phyloP scores from a whole-genome alignment of 2,113 vertebrate species.

The Taxidea taxus region DNA sequence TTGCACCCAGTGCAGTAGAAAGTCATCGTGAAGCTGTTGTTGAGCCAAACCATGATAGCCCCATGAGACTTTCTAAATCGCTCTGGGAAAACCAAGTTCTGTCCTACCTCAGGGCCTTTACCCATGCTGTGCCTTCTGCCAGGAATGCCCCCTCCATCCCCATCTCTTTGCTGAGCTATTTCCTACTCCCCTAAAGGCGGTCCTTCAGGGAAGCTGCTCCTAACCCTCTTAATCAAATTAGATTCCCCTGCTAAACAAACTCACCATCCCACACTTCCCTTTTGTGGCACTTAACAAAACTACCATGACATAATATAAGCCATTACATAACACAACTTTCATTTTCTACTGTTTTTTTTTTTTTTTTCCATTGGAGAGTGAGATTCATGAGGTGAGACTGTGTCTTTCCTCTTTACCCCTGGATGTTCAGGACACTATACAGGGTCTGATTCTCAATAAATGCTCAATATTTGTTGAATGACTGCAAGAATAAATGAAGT shows the following conservation, averaged over 20 bases:
- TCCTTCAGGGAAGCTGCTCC: neutral
- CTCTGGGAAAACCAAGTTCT: neutral
- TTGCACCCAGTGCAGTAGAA: neutral
- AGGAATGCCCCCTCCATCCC: neutral
- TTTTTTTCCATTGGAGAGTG: neutral
- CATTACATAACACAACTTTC: neutral
- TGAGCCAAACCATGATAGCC: neutral
- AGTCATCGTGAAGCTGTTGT: neutral
- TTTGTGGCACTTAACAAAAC: constrained; percentile 44
- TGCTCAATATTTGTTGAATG: neutral
- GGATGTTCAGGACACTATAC: neutral
- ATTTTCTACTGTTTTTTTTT: neutral
- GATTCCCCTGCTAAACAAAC: neutral
- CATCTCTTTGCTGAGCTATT: neutral
- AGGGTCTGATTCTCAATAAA: neutral
- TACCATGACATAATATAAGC: neutral
- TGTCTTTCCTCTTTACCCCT: neutral
- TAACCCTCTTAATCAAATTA: constrained; percentile 31
- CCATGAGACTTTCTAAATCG: neutral
- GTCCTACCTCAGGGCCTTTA: neutral
- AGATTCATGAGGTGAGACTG: neutral
- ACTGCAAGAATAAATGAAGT: neutral
- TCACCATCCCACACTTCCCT: neutral
- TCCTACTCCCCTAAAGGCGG: neutral
- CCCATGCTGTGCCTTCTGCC: neutral